These are phyloP conservation scores for Pollenia amentaria DNA, from an alignment of 2,888 invertebrate species.

Conservation along the genomic window DNA sequence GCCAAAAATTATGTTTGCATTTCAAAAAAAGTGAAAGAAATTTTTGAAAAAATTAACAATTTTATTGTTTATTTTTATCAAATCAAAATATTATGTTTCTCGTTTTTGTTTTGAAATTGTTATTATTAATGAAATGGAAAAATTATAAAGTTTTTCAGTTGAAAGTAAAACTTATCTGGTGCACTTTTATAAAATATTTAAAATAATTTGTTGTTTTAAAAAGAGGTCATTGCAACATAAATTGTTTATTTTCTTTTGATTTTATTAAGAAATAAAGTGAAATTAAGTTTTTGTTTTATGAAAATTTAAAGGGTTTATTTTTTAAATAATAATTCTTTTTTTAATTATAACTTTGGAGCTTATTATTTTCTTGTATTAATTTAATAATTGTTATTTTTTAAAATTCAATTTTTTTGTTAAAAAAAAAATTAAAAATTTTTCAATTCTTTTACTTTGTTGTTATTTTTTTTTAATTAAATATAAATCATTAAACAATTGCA, in stretches of 20 bases:
- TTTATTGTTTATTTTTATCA: constrained; percentile 5
- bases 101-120: constrained; percentile 54
- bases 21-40: constrained; percentile 53
- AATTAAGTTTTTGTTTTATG: constrained; percentile 42
- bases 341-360: constrained; percentile 60
- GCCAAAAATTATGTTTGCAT: constrained; percentile 66
- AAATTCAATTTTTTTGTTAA: constrained; percentile 32
- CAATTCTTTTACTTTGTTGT: constrained; percentile 34
- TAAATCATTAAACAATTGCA: constrained; percentile 79
- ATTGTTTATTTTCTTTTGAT: constrained; percentile 43
- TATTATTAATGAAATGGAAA: constrained; percentile 26
- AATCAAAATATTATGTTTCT: constrained; percentile 63
- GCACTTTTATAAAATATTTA: constrained; percentile 35
- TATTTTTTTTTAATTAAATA: constrained; percentile 66
- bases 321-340: constrained; percentile 60
- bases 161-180: neutral
- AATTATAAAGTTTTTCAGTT: neutral
- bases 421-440: constrained; percentile 55
- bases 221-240: constrained; percentile 77
- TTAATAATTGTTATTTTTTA: constrained; percentile 57
- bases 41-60: constrained; percentile 35
- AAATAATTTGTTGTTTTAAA: constrained; percentile 65
- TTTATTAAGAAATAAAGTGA: constrained; percentile 68
- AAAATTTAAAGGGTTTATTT: constrained; percentile 45
- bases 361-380: constrained; percentile 37